Base-by-base conservation (phyloP, 2,113 vertebrate genomes). In the Gadus macrocephalus region DNA sequence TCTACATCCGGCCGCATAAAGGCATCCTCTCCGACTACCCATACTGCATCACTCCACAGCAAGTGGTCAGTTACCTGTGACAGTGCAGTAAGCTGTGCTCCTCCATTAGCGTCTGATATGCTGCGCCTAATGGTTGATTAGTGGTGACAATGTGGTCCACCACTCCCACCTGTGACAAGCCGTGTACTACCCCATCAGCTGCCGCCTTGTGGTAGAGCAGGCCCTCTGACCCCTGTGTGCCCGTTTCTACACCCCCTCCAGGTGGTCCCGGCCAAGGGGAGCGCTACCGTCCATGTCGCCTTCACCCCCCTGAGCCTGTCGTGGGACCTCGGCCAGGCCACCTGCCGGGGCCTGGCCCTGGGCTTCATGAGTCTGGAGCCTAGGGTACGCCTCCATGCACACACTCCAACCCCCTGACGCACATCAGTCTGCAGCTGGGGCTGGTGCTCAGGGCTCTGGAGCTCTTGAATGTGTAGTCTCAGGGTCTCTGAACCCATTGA, bases 291-390 rank as follows among this genome's bases (percentile, higher is more conserved):
- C 80, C 78, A 77, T 53, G 81, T 95, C 6, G 94, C 93, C 65
- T 98, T 98, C 88, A 95, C 92, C 0, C 96, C 96, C 0, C 4
- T 72, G 11, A 81, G 91, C 58, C 89, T 95, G 2, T 89, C 91
- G 0, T 75, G 79, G 2, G 15, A 79, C 0, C 56, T 19, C 31
- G 17, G 68, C 64, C 89, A 93, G 75, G 80, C 82, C 68, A 84
- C 67, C 2, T 95, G 92, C 69, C 65, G 82, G 0, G 93, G 91
- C 2, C 88, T 92, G 1, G 82, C 91, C 61, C 80, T 95, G 60
- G 97, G 94, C 61, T 97, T 92, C 86, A 89, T 98, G 91, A 97
- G 91, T 79, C 83, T 98, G 22, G 93, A 98, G 15, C 71, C 76
- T 0, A 60, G 93, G 95, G 97, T 98, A 88, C 62, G 49, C 11